phyloP scores from a whole-genome alignment of 2,113 vertebrate species.

The Lepisosteus oculatus region DNA sequence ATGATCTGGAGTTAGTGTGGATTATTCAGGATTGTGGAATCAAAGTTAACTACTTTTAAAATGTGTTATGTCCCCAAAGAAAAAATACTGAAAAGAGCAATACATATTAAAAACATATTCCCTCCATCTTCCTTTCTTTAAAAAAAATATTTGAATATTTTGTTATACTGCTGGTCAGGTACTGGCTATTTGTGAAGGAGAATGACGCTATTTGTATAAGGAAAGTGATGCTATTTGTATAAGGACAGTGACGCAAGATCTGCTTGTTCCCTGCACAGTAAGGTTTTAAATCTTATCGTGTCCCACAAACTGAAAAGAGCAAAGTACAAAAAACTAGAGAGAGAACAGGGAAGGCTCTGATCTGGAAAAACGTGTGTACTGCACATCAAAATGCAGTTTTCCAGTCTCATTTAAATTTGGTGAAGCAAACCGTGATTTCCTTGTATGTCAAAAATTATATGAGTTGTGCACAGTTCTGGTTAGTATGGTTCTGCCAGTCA shows the following conservation, averaged over 20 bases:
- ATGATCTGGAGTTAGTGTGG: too few relatives aligned
- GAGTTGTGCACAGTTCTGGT: conserved; percentile 17
- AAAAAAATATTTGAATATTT: conserved; percentile 46
- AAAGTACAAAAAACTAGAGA: conserved; percentile 38
- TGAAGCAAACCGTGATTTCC: background rate
- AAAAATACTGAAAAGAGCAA: background rate
- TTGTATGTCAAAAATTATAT: conserved; percentile 12
- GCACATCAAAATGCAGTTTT: conserved; percentile 23
- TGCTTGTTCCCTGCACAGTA: conserved; percentile 44
- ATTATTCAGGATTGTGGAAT: too few relatives aligned
- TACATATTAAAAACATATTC: too few relatives aligned
- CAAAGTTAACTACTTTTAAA: conserved; percentile 9
- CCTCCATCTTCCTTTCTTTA: too few relatives aligned
- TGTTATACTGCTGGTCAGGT: conserved; percentile 39
- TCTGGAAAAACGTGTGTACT: conserved; percentile 19
- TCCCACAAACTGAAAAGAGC: conserved; percentile 52
- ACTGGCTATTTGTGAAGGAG: conserved; percentile 43
- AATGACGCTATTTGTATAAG: conserved; percentile 65
- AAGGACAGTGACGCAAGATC: conserved; percentile 57
- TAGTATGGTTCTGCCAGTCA: conserved; percentile 23
- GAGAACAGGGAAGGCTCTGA: conserved; percentile 21
- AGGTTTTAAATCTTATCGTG: conserved; percentile 62
- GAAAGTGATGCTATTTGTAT: conserved; percentile 67
- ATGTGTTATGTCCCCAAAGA: conserved; percentile 28
- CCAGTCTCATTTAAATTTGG: conserved; percentile 6